Evolutionary conservation across 2,797 vertebrate genomes (phyloP), one percentile per base, ranked within the genome.

Genomic region (Nyctalus aviator): DNA sequence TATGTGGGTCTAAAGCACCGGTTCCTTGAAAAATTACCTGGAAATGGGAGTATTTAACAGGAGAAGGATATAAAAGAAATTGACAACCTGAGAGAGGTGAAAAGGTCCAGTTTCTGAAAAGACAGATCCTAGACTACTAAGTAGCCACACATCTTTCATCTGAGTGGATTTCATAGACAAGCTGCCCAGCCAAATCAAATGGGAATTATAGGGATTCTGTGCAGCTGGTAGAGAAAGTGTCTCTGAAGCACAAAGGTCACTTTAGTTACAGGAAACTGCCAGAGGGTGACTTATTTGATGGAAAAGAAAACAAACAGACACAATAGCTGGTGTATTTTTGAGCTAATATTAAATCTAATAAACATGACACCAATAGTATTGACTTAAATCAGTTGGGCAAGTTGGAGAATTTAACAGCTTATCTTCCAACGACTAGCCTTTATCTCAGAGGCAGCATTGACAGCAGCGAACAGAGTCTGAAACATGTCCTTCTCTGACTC

Each of bases 241-340:
- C 96, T 97, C 95, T 90, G 95, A 96, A 97, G 95, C 97, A 97
- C 97, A 98, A 91, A 98, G 96, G 97, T 97, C 97, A 97, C 94
- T 96, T 98, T 98, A 97, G 97, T 98, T 97, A 97, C 97, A 96
- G 97, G 93, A 96, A 97, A 87, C 96, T 97, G 97, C 98, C 96
- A 97, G 96, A 98, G 97, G 97, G 97, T 97, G 96, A 96, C 96
- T 98, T 97, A 95, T 97, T 97, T 94, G 96, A 97, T 94, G 79
- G 82, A 92, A 96, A 96, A 97, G 96, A 97, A 97, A 97, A 96
- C 96, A 96, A 96, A 95, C 79, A 96, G 95, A 96, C 92, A 97
- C 92, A 98, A 96, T 96, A 97, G 84, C 93, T 82, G 17, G 79
- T 97, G 96, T 96, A 90, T 98, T 98, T 98, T 97, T 96, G 96